Evolutionary conservation across 2,113 vertebrate species (phyloP).

Genomic region (Vulpes ferrilata): DNA sequence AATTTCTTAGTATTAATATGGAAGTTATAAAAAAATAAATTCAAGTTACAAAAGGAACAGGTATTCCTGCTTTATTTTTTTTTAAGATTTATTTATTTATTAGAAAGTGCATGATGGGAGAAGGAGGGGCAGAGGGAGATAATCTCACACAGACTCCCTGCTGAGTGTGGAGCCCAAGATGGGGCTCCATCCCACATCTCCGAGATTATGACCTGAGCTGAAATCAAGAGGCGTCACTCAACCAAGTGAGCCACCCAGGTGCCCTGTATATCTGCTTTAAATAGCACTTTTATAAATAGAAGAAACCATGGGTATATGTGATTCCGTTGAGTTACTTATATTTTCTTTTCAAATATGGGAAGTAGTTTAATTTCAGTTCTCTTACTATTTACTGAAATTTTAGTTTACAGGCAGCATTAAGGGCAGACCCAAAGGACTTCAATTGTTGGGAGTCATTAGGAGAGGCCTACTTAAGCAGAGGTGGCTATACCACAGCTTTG

Average conservation of each 20-base stretch:
- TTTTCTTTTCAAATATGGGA: constrained; percentile 45
- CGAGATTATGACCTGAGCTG: background rate
- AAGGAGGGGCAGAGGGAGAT: background rate
- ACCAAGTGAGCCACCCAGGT: background rate
- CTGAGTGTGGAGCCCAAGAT: background rate
- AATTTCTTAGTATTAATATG: constrained; percentile 41
- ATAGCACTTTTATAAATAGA: background rate
- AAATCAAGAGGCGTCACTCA: background rate
- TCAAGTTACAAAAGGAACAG: constrained; percentile 9
- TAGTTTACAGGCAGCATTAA: constrained; percentile 97
- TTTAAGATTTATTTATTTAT: background rate
- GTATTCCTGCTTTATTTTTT: background rate
- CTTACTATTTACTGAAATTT: constrained; percentile 65
- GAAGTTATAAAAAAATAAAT: background rate
- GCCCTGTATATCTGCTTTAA: background rate
- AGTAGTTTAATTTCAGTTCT: constrained; percentile 31
- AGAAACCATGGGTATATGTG: background rate
- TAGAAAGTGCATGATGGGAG: background rate
- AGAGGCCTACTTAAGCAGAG: constrained; percentile 96
- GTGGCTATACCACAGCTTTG: constrained; percentile 95
- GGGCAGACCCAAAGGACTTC: constrained; percentile 96
- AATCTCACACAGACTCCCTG: background rate
- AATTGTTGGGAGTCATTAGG: constrained; percentile 98
- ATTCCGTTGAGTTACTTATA: background rate
- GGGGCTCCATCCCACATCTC: background rate